Percentiles rank a stretch among this genome's conserved stretches.
These are phyloP conservation scores for Pao palembangensis DNA, from an alignment of 2,113 vertebrate genomes.

Conservation along the genomic window DNA sequence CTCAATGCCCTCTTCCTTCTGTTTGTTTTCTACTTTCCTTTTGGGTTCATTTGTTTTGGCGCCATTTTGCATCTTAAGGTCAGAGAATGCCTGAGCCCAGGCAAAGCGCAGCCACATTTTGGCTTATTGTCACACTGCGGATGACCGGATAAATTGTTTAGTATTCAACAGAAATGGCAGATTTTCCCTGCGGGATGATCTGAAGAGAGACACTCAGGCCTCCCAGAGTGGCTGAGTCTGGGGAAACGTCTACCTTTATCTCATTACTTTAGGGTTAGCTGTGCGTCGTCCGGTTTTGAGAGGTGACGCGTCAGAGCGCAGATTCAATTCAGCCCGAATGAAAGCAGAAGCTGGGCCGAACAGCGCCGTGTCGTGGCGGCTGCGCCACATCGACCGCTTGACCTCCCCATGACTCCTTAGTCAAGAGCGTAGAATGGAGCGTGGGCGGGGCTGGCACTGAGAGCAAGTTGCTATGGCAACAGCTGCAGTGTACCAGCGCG, in stretches of 20 bases:
- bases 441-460: conserved; percentile 53
- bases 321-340: conserved; percentile 1
- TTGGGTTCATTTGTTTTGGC: conserved; percentile 30
- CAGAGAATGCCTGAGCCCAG: neutral
- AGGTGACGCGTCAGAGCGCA: conserved; percentile 19
- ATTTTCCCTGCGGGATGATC: neutral
- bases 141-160: conserved; percentile 16
- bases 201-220: neutral
- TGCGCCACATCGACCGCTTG: conserved; percentile 55
- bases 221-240: conserved; percentile 5
- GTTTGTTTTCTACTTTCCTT: conserved; percentile 42
- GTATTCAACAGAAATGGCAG: conserved; percentile 14
- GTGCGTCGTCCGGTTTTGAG: neutral
- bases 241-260: conserved; percentile 15
- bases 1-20: conserved; percentile 53
- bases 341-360: conserved; percentile 15
- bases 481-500: conserved; percentile 76
- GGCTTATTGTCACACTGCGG: neutral
- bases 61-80: conserved; percentile 6
- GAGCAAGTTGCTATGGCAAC: conserved; percentile 76
- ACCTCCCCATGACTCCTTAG: conserved; percentile 79
- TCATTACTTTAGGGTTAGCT: conserved; percentile 4
- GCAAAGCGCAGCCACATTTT: neutral
- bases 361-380: conserved; percentile 63
- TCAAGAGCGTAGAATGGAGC: conserved; percentile 40